Evolutionary conservation across 2,113 vertebrate species (phyloP).

Genomic region (Bucco capensis): DNA sequence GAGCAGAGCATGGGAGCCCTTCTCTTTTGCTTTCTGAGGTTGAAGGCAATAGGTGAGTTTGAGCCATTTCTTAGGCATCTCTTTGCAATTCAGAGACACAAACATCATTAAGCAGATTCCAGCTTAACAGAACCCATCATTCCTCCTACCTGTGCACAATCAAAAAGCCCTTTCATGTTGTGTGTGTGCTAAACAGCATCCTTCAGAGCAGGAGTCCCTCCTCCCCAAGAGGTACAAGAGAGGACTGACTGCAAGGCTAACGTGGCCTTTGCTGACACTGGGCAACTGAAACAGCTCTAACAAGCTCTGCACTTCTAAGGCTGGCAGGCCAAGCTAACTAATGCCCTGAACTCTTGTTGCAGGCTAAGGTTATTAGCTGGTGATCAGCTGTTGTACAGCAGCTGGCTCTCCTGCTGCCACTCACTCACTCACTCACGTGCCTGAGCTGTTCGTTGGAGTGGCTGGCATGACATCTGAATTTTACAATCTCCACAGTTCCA

Average conservation of each 20-base stretch:
- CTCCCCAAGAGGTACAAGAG: background rate
- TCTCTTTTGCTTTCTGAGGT: background rate
- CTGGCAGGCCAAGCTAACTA: background rate
- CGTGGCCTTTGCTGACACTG: background rate
- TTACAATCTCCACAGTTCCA: background rate
- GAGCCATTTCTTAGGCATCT: background rate
- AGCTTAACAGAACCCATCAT: background rate
- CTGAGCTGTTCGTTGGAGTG: background rate
- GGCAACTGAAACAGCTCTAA: background rate
- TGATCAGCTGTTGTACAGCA: background rate
- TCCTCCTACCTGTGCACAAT: background rate
- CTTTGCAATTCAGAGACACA: background rate
- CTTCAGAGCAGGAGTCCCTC: background rate
- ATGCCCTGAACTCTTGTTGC: background rate
- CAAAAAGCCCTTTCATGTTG: background rate
- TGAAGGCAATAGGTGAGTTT: accelerated
- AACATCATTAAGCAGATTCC: background rate
- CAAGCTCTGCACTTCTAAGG: background rate
- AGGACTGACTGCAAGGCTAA: background rate
- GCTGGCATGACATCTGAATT: background rate
- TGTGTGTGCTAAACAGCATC: background rate
- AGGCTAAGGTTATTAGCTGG: background rate
- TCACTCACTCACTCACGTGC: accelerated
- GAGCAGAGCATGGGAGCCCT: background rate
- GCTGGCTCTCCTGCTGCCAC: background rate